phyloP scores from a whole-genome alignment of 2,113 vertebrate species.

The Prunella himalayana region DNA sequence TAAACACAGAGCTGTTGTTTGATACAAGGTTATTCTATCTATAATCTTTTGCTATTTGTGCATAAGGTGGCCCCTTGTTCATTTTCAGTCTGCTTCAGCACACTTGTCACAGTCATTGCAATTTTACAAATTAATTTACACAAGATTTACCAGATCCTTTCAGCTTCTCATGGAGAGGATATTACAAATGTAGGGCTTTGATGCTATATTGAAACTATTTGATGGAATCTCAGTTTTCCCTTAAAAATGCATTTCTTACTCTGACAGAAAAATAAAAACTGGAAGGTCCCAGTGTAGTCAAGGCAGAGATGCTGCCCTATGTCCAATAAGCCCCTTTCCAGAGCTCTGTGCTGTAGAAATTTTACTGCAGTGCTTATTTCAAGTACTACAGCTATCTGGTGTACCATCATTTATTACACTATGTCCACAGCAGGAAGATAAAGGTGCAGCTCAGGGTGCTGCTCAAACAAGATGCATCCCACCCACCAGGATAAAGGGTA shows the following conservation, averaged over 20 bases:
- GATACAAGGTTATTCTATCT: not conserved
- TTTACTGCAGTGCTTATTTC: not conserved
- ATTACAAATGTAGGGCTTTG: not conserved
- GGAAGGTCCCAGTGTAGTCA: not conserved
- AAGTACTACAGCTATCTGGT: not conserved
- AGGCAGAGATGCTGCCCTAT: not conserved
- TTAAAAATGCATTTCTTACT: not conserved
- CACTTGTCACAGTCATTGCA: not conserved
- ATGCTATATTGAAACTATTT: not conserved
- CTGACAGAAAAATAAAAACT: not conserved
- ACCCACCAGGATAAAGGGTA: not conserved
- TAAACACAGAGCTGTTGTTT: not conserved
- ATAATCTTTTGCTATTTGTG: not conserved
- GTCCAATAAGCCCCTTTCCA: not conserved
- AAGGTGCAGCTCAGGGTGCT: not conserved
- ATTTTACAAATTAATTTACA: not conserved
- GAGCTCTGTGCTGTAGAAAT: not conserved
- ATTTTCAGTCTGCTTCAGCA: not conserved
- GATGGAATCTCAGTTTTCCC: not conserved
- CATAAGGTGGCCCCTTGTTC: not conserved
- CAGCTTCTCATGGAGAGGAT: not conserved
- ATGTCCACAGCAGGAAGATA: not conserved
- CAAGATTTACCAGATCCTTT: not conserved
- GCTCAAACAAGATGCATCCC: not conserved
- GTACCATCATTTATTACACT: not conserved